A percentile compares a stretch with the other conserved stretches of the same genome.
These are phyloP conservation scores for Montipora capitata DNA, from an alignment of 92 coral and sea anemone species.

Conservation along the genomic window DNA sequence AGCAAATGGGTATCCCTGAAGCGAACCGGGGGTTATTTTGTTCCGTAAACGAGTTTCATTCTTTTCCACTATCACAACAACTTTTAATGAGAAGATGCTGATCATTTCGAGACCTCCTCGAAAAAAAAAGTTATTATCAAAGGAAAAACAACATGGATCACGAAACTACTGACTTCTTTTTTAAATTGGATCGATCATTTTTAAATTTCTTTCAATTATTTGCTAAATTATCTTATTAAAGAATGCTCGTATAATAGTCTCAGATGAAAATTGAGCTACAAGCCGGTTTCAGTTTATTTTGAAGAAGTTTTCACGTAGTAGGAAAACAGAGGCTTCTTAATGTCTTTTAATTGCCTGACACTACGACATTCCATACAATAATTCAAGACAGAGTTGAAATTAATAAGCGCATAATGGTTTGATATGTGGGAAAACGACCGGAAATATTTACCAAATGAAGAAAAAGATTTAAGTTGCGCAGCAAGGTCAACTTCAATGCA, in stretches of 20 bases:
- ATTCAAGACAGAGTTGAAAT: neutral
- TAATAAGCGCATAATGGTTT: slow-evolving; percentile 16
- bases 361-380: neutral
- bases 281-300: neutral
- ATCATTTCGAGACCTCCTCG: too few species aligned
- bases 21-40: too few species aligned
- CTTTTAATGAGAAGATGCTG: too few species aligned
- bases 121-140: too few species aligned
- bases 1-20: too few species aligned
- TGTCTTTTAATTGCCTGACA: neutral
- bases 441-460: slow-evolving; percentile 1
- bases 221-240: too few species aligned
- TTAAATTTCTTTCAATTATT: too few species aligned
- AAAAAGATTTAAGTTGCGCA: neutral
- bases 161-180: too few species aligned
- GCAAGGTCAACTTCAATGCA: neutral
- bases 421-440: slow-evolving; percentile 11
- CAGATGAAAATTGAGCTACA: neutral
- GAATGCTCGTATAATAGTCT: too few species aligned
- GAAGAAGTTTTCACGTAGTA: neutral
- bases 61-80: too few species aligned
- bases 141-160: too few species aligned
- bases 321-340: neutral
- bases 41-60: too few species aligned
- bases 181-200: neutral